Base-by-base conservation (phyloP, 2,113 vertebrate genomes). In the Pangasianodon gigas region DNA sequence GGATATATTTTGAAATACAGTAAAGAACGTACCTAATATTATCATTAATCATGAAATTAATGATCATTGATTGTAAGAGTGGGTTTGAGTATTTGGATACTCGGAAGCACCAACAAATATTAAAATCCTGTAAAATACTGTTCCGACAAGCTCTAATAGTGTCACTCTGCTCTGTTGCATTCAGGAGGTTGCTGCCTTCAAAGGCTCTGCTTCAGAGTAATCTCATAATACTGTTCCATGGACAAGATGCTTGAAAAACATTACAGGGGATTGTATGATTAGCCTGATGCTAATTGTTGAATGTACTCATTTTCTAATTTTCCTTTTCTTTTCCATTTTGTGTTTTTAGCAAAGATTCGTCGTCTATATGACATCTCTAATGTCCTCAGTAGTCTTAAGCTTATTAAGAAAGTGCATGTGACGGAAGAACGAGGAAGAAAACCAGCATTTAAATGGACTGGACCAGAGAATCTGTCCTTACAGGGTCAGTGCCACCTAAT, bases 291-390 rank as follows among this genome's bases (percentile, higher is more conserved):
- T 26, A 26, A 62, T 9, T 26, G 60, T 65, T 3, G 65, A 65
- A 71, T 19, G 69, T 18, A 46, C 19, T 71, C 18, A 4, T 29
- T 10, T 0, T 54, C 4, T 0, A 32, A 14, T 2, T 46, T 10
- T 54, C 21, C 85, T 29, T 52, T 69, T 32, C 41, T 10, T 37
- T 16, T 54, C 8, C 58, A 44, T 60, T 86, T 89, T 80, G 54
- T 24, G 24, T 81, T 83, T 1, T 10, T 94, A 99, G 98, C 98
- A 84, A 99, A 99, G 96, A 98, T 99, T 89, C 96, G 98, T 54
- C 96, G 98, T 88, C 94, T 99, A 86, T 99, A 99, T 87, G 98
- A 99, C 89, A 99, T 99, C 26, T 98, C 98, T 1, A 99, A 99
- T 71, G 97, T 99, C 87, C 96, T 99, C 84, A 98, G 97, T 89